Evolutionary conservation across 2,888 invertebrate species (phyloP).

Genomic region (Xylota segnis): DNA sequence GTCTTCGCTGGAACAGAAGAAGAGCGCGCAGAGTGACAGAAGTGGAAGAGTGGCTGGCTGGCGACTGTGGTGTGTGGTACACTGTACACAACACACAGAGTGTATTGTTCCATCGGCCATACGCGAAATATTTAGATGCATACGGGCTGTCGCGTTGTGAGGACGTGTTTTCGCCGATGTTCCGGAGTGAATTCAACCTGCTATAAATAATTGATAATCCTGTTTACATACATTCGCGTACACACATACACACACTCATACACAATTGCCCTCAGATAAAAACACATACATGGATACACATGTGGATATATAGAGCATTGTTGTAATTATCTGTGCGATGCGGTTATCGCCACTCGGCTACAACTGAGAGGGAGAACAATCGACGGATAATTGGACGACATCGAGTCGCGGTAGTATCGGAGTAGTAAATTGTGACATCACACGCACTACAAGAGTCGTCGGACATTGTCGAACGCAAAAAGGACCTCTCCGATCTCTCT

Average conservation of each 20-base stretch:
- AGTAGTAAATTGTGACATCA: constrained; percentile 76
- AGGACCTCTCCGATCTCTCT: constrained; percentile 34
- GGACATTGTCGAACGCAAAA: constrained; percentile 64
- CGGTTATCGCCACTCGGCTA: constrained; percentile 74
- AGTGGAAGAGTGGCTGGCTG: constrained; percentile 70
- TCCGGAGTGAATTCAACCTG: constrained; percentile 77
- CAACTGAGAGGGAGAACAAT: constrained; percentile 71
- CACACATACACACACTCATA: constrained; percentile 41
- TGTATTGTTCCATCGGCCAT: constrained; percentile 81
- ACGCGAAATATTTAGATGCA: constrained; percentile 84
- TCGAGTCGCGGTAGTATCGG: constrained; percentile 71
- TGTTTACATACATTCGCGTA: constrained; percentile 74
- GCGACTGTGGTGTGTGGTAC: constrained; percentile 69
- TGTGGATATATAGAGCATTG: constrained; percentile 75
- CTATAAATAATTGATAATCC: constrained; percentile 77
- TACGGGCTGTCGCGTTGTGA: constrained; percentile 84
- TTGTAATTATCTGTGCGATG: constrained; percentile 77
- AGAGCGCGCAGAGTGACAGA: constrained; percentile 69
- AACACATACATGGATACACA: constrained; percentile 67
- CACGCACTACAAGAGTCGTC: constrained; percentile 69
- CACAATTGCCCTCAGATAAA: constrained; percentile 14
- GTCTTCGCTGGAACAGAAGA: constrained; percentile 58
- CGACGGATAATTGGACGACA: constrained; percentile 75
- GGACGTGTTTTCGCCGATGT: constrained; percentile 81
- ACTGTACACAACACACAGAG: constrained; percentile 53